Evolutionary conservation across 2,888 invertebrate species (phyloP).

Genomic region (Nematopogon swammerdamellus): DNA sequence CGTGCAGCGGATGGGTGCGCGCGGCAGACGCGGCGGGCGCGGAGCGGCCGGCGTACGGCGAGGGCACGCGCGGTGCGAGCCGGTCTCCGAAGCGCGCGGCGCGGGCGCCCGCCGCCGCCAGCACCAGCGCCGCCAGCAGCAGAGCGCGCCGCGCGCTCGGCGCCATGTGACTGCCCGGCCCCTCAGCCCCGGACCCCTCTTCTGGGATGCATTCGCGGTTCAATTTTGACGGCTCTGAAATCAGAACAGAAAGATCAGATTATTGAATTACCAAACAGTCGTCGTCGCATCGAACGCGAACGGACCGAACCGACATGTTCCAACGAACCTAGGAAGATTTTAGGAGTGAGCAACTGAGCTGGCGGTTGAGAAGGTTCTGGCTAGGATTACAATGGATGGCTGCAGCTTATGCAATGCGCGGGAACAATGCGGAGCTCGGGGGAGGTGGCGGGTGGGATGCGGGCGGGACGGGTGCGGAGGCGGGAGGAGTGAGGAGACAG

Average conservation of each 20-base stretch:
- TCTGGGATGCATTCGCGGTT: not conserved
- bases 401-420: not conserved
- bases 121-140: conserved; percentile 28
- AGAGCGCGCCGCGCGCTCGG: conserved; percentile 29
- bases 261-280: too few species aligned
- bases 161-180: conserved; percentile 41
- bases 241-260: not conserved
- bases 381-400: too few species aligned
- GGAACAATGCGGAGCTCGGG: not conserved
- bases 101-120: conserved; percentile 24
- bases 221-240: not conserved
- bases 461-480: not conserved
- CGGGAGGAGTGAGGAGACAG: not conserved
- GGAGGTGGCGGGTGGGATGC: not conserved
- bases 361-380: too few species aligned
- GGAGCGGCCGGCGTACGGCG: conserved; percentile 34
- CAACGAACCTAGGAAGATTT: too few species aligned
- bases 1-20: too few species aligned
- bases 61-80: conserved; percentile 39
- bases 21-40: conserved; percentile 18
- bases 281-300: too few species aligned
- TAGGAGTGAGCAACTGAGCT: too few species aligned
- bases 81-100: conserved; percentile 42
- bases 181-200: conserved; percentile 32
- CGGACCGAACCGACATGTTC: too few species aligned